A percentile compares a stretch with the other conserved stretches of the same genome.
These are phyloP conservation scores for Galemys pyrenaicus DNA, from an alignment of 2,113 vertebrate genomes.

Conservation along the genomic window DNA sequence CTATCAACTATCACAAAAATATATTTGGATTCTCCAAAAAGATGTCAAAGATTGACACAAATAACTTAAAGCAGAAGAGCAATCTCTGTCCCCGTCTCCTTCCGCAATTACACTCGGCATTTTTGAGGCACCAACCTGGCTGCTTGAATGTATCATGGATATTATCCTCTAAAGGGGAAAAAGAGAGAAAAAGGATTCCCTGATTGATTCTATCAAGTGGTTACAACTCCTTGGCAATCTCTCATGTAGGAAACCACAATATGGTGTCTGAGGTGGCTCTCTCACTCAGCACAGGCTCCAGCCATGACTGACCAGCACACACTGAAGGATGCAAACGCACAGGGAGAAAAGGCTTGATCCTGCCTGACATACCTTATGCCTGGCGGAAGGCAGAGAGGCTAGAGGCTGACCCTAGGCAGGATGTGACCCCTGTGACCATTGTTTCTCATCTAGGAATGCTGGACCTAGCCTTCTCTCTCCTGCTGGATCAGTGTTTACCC, in stretches of 20 bases:
- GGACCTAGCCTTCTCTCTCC: neutral
- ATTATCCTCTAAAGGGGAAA: neutral
- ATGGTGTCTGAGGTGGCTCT: neutral
- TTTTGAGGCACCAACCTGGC: neutral
- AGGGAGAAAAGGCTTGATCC: neutral
- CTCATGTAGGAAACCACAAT: neutral
- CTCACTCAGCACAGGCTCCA: neutral
- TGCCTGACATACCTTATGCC: neutral
- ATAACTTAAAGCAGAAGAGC: neutral
- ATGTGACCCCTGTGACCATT: neutral
- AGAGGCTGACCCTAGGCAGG: neutral
- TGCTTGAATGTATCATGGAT: neutral
- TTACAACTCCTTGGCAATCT: neutral
- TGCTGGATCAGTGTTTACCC: neutral
- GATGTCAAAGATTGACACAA: neutral
- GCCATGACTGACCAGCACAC: neutral
- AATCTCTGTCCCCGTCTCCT: neutral
- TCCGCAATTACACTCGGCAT: neutral
- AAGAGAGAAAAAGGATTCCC: no score
- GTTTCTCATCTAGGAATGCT: neutral
- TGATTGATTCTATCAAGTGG: neutral
- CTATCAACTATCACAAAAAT: neutral
- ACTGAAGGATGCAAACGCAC: no score
- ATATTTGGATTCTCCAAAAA: neutral
- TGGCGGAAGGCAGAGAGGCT: neutral